Evolutionary conservation across 1,140 invertebrate genomes (phyloP).

Genomic region (Hestina assimilis): DNA sequence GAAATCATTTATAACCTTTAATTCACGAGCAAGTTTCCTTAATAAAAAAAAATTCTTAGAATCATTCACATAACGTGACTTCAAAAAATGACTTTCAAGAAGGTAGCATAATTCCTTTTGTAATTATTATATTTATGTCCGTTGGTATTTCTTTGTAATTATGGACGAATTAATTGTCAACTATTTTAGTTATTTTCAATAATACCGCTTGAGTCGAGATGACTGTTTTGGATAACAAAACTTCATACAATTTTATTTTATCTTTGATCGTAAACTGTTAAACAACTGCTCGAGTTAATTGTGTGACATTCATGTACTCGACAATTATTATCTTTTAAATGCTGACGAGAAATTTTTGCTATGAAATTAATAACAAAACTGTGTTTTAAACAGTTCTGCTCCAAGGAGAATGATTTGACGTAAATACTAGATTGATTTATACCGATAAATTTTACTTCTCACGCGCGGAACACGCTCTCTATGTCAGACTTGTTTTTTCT

Average conservation of each 20-base stretch:
- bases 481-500: too few relatives aligned
- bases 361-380: too few relatives aligned
- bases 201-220: slow-evolving; percentile 5
- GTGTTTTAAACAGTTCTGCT: too few relatives aligned
- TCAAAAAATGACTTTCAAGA: slow-evolving; percentile 17
- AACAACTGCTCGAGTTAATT: background rate
- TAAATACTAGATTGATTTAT: too few relatives aligned
- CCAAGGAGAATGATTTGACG: too few relatives aligned
- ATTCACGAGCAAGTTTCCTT: background rate
- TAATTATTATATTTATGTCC: slow-evolving; percentile 37
- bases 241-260: background rate
- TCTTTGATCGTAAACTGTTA: background rate
- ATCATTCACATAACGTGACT: slow-evolving; percentile 7
- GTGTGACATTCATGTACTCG: background rate
- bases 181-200: slow-evolving; percentile 12
- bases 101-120: slow-evolving; percentile 30
- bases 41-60: slow-evolving; percentile 10
- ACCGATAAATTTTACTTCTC: too few relatives aligned
- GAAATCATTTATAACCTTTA: background rate
- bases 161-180: slow-evolving; percentile 22
- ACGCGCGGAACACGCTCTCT: too few relatives aligned
- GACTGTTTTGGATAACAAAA: background rate
- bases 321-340: too few relatives aligned
- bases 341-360: too few relatives aligned
- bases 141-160: slow-evolving; percentile 16